phyloP scores from a whole-genome alignment of 2,888 invertebrate species.

The Rhorus exstirpatorius region DNA sequence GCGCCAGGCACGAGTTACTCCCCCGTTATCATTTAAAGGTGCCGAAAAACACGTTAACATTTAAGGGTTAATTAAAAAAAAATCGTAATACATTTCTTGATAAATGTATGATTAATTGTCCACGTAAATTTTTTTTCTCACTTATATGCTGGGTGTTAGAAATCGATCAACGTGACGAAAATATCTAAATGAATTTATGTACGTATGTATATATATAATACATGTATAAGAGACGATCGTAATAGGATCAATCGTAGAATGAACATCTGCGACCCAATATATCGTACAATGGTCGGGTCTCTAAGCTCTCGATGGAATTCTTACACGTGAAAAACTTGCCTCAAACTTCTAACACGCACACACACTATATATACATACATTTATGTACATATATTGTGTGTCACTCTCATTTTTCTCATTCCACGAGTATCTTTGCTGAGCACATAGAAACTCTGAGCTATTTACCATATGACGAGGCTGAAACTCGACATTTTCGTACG shows the following conservation, averaged over 20 bases:
- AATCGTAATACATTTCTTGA: too few species aligned
- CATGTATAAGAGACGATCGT: slow-evolving; percentile 12
- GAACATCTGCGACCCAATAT: slow-evolving; percentile 58
- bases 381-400: background rate
- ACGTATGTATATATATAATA: slow-evolving; percentile 3
- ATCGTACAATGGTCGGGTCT: slow-evolving; percentile 42
- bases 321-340: slow-evolving; percentile 40
- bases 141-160: too few species aligned
- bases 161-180: slow-evolving; percentile 48
- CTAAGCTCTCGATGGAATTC: slow-evolving; percentile 18
- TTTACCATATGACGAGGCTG: slow-evolving; percentile 65
- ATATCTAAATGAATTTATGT: slow-evolving; percentile 35
- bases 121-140: background rate
- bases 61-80: too few species aligned
- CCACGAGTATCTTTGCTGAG: slow-evolving; percentile 35
- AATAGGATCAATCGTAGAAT: slow-evolving; percentile 61
- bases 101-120: background rate
- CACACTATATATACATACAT: too few species aligned
- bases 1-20: too few species aligned
- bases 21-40: too few species aligned
- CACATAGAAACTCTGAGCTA: slow-evolving; percentile 46
- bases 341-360: slow-evolving; percentile 32
- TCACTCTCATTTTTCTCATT: slow-evolving; percentile 14
- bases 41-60: too few species aligned
- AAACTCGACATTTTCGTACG: slow-evolving; percentile 52